phyloP scores from a whole-genome alignment of 2,113 vertebrate genomes.

The Ploceus nigricollis region DNA sequence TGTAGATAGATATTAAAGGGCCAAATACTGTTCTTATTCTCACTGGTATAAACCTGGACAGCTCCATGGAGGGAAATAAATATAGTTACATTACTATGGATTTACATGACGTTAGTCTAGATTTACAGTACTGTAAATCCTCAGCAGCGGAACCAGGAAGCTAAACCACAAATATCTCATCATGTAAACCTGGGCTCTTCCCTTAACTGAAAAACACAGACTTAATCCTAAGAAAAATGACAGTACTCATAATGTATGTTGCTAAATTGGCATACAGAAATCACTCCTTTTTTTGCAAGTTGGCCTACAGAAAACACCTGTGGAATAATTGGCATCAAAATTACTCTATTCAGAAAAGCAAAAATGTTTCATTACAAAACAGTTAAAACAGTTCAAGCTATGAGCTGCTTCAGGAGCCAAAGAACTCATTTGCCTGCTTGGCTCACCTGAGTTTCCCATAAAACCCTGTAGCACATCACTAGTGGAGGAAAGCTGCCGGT shows the following conservation, averaged over 20 bases:
- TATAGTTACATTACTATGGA: not conserved
- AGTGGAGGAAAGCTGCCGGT: fast-evolving
- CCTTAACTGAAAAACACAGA: not conserved
- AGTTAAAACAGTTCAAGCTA: not conserved
- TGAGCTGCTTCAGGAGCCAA: not conserved
- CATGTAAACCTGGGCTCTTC: not conserved
- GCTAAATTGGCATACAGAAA: not conserved
- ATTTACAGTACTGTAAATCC: conserved; percentile 22
- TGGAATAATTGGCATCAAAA: not conserved
- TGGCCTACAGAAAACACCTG: not conserved
- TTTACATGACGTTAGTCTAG: not conserved
- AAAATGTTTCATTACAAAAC: not conserved
- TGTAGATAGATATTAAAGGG: conserved; percentile 51
- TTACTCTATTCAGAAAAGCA: not conserved
- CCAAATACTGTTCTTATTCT: conserved; percentile 45
- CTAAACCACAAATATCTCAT: not conserved
- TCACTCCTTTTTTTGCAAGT: not conserved
- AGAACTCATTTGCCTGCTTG: not conserved
- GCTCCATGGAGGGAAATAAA: conserved; percentile 22
- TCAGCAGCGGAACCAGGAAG: not conserved
- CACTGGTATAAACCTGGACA: conserved; percentile 42
- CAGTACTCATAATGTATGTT: not conserved
- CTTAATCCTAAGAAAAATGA: not conserved
- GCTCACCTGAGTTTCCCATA: not conserved
- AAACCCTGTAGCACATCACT: not conserved